Base-by-base conservation (phyloP, 92 coral and sea anemone species). In the Hydrozoanthus gracilis region DNA sequence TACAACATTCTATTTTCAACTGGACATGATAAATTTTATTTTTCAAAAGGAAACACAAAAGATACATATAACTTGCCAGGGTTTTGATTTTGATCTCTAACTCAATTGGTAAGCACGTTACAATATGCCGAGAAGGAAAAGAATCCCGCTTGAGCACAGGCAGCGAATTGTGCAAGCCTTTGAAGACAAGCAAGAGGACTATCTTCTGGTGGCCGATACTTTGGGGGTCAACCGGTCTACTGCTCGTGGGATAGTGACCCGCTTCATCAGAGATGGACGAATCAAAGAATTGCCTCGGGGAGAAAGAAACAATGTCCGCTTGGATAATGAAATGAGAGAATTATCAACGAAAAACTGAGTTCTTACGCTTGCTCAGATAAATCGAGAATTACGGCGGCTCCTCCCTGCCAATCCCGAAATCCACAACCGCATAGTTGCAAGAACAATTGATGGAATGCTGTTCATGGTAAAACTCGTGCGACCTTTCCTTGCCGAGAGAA, bases 381-480 rank as follows among this genome's bases (percentile, higher is more conserved):
- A 52, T 11, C 0, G 12, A 52, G 58, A 52, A 11, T 11, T 52
- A 11, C 58, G 2, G 12, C 58, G 2, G 2, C 58, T 1, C 12
- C 58, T 78, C 15, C 83, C 68, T 11, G 17, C 47, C 83, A 78
- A 78, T 2, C 83, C 68, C 13, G 66, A 50, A 54, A 82, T 82
- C 15, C 86, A 67, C 47, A 2, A 65, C 44, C 14, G 60, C n/a
- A 82, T 70, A 52, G 84, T 78, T 49, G 84, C 84, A 51, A 46
- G 71, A 78, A 56, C 44, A 4, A 9, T 78, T 17, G 54, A 78
- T 51, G 84, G 84, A 3, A 46, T 78, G 84, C 51, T 77, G 17
- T 78, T 78, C 70, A 52, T 27, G 18, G 58, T 78, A 13, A 78
- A 76, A 35, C 82, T 76, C 10, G 82, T 46, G 6, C 0, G 82